phyloP scores from a whole-genome alignment of 2,113 vertebrate species.

The Zonotrichia leucophrys region DNA sequence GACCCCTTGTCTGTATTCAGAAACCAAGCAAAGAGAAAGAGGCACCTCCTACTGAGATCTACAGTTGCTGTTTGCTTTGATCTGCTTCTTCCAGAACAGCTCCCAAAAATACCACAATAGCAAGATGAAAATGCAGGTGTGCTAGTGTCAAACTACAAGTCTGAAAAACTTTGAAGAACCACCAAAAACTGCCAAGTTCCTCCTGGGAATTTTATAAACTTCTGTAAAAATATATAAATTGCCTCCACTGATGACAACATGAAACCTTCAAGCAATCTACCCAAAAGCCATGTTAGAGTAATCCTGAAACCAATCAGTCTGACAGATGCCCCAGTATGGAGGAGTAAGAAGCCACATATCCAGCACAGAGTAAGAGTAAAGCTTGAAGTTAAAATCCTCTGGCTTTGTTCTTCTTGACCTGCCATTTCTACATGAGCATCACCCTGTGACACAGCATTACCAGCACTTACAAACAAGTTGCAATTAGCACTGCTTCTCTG shows the following conservation, averaged over 20 bases:
- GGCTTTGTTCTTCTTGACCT: not conserved
- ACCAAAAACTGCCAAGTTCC: not conserved
- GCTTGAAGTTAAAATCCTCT: not conserved
- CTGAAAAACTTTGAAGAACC: not conserved
- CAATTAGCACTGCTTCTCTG: not conserved
- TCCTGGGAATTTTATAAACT: not conserved
- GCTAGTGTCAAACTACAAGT: not conserved
- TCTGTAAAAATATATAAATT: not conserved
- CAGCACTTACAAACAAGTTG: not conserved
- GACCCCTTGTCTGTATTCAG: not conserved
- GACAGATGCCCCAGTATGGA: not conserved
- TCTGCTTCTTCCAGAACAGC: not conserved
- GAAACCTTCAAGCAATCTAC: not conserved
- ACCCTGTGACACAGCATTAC: not conserved
- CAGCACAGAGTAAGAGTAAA: not conserved
- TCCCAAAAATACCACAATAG: not conserved
- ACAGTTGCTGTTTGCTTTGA: conserved; percentile 1
- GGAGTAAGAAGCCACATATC: not conserved
- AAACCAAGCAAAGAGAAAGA: not conserved
- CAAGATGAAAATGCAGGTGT: not conserved
- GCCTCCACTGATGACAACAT: not conserved
- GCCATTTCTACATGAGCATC: not conserved
- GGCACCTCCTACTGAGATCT: not conserved
- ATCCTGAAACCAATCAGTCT: not conserved
- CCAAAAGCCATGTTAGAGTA: not conserved